Evolutionary conservation across 2,888 invertebrate genomes (phyloP), one percentile per base, ranked within the genome.

Genomic region (Apantesis nais): DNA sequence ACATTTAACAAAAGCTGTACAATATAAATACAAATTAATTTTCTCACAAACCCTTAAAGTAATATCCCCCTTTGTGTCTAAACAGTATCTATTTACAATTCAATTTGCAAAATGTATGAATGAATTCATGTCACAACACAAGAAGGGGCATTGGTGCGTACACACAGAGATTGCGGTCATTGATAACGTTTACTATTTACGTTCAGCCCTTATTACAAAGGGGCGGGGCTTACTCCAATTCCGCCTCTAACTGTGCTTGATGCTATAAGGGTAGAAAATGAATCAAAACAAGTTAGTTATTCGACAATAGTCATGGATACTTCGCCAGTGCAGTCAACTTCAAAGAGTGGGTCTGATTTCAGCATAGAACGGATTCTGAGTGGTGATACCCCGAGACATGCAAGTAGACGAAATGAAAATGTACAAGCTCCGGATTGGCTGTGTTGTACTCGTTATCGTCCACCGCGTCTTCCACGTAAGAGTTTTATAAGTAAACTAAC

Each of bases 401-500:
- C 29, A 19, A 84, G 76, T 58, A 70, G 72, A 68, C 80, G 81
- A 62, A 83, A 82, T 19, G 83, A 86, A 16, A 72, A 74, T 73
- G 72, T 68, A 29, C 86, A 86, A 44, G 78, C 82, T 37, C 93
- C 94, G 41, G 93, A 95, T 67, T 97, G 97, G 97, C 88, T 97
- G 77, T 96, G 96, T 77, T 97, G 97, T 82, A 97, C 97, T 7
- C 94, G 97, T 74, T 97, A 97, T 83, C 96, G 96, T 78, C 97
- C 97, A 1, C 97, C 97, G 0, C 96, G 96, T 83, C 87, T 97
- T 65, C 96, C 96, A 83, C 95, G 97, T 96, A 95, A 96, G 96
- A 25, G 39, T 22, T 39, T 34, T 34, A n/a, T 16, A 39, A n/a
- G n/a, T 39, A 14, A 25, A 55, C n/a, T n/a, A 52, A n/a, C 9